These are phyloP conservation scores for Mixornis gularis DNA, from an alignment of 2,113 vertebrate species.

Conservation along the genomic window DNA sequence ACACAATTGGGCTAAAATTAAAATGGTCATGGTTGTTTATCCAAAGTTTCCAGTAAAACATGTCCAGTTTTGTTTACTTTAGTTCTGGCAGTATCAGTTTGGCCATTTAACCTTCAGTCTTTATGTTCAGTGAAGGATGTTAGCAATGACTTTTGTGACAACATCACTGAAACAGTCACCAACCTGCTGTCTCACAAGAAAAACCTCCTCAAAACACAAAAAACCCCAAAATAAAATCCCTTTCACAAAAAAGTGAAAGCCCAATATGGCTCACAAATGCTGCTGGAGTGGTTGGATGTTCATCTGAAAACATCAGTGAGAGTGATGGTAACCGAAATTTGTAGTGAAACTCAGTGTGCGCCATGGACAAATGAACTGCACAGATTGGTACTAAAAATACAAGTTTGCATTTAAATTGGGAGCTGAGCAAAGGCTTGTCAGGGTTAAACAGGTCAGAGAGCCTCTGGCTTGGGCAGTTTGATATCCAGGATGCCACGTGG, in stretches of 20 bases:
- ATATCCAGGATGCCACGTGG: not conserved
- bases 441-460: not conserved
- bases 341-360: not conserved
- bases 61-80: not conserved
- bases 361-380: not conserved
- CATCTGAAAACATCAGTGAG: not conserved
- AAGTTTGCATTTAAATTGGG: not conserved
- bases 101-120: not conserved
- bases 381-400: not conserved
- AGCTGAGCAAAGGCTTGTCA: not conserved
- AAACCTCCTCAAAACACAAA: not conserved
- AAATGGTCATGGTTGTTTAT: not conserved
- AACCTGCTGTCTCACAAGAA: not conserved
- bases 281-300: not conserved
- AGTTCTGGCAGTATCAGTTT: not conserved
- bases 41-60: fast-evolving
- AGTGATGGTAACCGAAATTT: not conserved
- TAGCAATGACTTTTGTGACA: not conserved
- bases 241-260: not conserved
- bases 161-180: too few relatives aligned
- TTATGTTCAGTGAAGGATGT: not conserved
- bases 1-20: not conserved
- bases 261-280: not conserved
- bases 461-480: not conserved
- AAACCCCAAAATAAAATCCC: fast-evolving